Percentiles rank a stretch among this genome's conserved stretches.
phyloP scores from a whole-genome alignment of 2,113 vertebrate species.

The Gnathonemus longibarbis region DNA sequence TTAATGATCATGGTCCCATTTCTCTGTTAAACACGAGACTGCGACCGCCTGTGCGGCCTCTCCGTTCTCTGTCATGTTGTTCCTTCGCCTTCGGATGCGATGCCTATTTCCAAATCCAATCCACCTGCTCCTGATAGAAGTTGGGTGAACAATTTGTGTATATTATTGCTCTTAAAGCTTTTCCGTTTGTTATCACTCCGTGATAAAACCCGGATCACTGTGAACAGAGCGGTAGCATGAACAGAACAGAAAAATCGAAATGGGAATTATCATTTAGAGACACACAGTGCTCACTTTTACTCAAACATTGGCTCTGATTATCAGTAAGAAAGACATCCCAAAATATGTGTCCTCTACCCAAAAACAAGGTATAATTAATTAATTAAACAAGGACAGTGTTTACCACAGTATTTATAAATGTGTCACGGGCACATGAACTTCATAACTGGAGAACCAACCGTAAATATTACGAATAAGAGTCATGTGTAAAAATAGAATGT shows the following conservation, averaged over 20 bases:
- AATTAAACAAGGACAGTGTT: not conserved
- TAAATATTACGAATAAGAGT: not conserved
- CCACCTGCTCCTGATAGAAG: not conserved
- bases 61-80: not conserved
- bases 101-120: not conserved
- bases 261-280: not conserved
- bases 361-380: not conserved
- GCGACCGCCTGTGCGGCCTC: too few relatives aligned
- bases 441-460: not conserved
- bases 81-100: not conserved
- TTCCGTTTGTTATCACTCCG: not conserved
- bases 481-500: not conserved
- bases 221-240: not conserved
- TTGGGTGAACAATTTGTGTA: not conserved
- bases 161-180: not conserved
- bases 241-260: not conserved
- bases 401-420: not conserved
- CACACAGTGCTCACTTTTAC: not conserved
- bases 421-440: not conserved
- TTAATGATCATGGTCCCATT: not conserved
- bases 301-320: not conserved
- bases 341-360: not conserved
- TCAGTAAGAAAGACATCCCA: not conserved
- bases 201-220: not conserved
- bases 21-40: not conserved